Percentiles rank a stretch among this genome's conserved stretches.
Conservation (phyloP, 1,140 invertebrate genomes). For the Drosophila equinoxialis region DNA sequence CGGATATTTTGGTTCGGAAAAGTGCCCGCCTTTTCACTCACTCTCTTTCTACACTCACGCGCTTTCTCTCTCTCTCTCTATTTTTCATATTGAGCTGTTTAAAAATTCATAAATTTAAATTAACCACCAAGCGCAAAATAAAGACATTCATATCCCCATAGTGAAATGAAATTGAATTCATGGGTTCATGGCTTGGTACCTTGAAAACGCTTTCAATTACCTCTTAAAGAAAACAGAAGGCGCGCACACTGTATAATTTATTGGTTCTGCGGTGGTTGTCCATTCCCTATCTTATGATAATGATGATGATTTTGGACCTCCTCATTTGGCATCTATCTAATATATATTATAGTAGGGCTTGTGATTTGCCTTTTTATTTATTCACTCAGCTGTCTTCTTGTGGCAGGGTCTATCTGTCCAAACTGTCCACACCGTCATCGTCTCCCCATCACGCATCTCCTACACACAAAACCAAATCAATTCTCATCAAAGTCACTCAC, state of each 20-base stretch:
- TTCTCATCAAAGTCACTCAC: constrained; percentile 72
- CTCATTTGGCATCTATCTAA: constrained; percentile 69
- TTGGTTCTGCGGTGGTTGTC: neutral
- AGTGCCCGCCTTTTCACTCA: constrained; percentile 12
- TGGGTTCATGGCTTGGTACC: constrained; percentile 14
- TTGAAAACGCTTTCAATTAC: constrained; percentile 29
- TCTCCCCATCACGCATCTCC: neutral
- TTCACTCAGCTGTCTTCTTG: constrained; percentile 56
- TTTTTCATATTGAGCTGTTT: constrained; percentile 67
- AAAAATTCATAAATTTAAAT: constrained; percentile 81
- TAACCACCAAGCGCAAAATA: constrained; percentile 54
- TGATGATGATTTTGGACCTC: constrained; percentile 57
- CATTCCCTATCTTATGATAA: constrained; percentile 29
- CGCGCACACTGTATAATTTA: constrained; percentile 8
- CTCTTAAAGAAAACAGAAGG: constrained; percentile 7
- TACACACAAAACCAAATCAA: constrained; percentile 63
- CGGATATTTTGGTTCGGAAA: neutral
- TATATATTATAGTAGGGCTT: constrained; percentile 32
- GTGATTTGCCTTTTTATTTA: constrained; percentile 80
- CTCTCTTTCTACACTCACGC: neutral
- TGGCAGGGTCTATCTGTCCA: constrained; percentile 23
- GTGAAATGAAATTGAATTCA: neutral
- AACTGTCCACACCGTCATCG: constrained; percentile 48
- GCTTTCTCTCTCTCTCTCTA: neutral
- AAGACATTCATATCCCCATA: constrained; percentile 46